Evolutionary conservation across 2,113 vertebrate genomes (phyloP), one percentile per base, ranked within the genome.

Genomic region (Sinocyclocheilus anophthalmus): DNA sequence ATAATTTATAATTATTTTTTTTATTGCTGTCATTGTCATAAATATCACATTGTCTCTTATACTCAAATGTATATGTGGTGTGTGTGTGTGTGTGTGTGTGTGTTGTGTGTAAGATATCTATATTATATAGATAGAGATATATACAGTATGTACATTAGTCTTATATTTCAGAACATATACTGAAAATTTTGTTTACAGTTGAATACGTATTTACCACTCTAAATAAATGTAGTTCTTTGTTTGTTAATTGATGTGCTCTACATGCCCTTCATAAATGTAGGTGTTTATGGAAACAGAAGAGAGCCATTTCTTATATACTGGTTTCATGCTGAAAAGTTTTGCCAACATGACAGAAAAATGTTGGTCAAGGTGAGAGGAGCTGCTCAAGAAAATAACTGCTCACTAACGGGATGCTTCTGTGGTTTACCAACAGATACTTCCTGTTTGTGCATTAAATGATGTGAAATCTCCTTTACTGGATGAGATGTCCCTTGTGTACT

Each of bases 371-470:
- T 70, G 65, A 83, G 20, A 70, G 20, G 26, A 55, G 48, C 18
- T 72, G 48, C 26, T 72, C 16, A 53, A 69, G 24, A 50, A 72
- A 70, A 72, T 55, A 50, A 16, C 42, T 70, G 45, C 81, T 72
- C 48, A 53, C 48, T 20, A 53, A 30, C 70, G 48, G 81, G 45
- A 55, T 55, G 81, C 45, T 55, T 70, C 6, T 83, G 81, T 72
- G 81, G 81, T 83, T 69, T 72, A 83, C 81, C 81, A 72, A 37
- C 4, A 81, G 39, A 48, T 14, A 30, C 65, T 72, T 83, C 81
- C 81, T 83, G 81, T 83, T 83, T 83, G 48, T 72, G 30, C 20
- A 55, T 11, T 83, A 26, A 81, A 65, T 67, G n/a, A 67, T 81
- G 18, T 81, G 61, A 81, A 81, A 67, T 81, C 79, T 42, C 39